Base-by-base conservation (phyloP, 1,140 invertebrate species). In the Caerostris darwini region DNA sequence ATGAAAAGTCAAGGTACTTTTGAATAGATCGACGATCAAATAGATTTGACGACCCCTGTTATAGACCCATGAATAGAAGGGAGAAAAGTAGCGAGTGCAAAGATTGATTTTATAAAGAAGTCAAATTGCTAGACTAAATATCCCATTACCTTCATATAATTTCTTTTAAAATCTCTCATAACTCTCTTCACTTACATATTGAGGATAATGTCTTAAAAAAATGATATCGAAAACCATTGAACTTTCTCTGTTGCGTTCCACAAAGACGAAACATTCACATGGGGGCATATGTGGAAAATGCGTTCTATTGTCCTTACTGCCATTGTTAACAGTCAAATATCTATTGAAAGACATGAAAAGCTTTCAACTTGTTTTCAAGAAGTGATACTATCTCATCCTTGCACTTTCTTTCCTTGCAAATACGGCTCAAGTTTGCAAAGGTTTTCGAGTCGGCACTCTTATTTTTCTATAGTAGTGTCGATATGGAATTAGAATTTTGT, bases 401-500 rank as follows among this genome's bases (percentile, higher is more conserved):
- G 59, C 86, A 88, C 86, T 88, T 88, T 88, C 86, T 88, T 67
- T 88, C 59, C 50, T 88, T 88, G 86, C 86, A 88, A 88, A 88
- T 88, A 61, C 64, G 58, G 86, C 86, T 88, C 86, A 88, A 88
- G 86, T 88, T 88, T 88, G 86, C 86, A 88, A 67, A 88, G 86
- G 86, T 88, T 64, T 88, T 88, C 56, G 61, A 88, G 86, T 88
- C 86, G 86, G 86, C 86, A 88, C 86, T 88, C 86, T 88, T 88
- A 88, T 88, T 88, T 88, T 88, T 88, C 86, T 88, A 88, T 88
- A 88, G 86, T 88, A 88, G 86, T 88, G 86, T 88, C 86, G 59
- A 88, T 88, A 88, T 88, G 86, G 86, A 88, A 88, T 88, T 88
- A 88, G 86, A 88, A 88, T 88, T 85, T 88, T 88, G 86, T 88